Evolutionary conservation across 1,140 invertebrate species (phyloP).

Genomic region (Bombus confusus): DNA sequence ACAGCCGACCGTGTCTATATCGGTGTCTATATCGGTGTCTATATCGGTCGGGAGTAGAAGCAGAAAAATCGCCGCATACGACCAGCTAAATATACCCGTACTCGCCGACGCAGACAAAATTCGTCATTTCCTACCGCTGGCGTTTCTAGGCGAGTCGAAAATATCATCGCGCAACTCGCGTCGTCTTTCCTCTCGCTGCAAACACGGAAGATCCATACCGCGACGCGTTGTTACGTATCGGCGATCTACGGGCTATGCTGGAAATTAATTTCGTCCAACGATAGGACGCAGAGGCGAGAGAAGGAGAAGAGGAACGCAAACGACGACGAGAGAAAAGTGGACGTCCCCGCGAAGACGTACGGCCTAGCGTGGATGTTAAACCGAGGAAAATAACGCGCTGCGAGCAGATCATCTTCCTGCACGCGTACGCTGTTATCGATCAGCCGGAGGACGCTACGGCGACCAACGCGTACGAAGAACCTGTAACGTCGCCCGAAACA

Average conservation of each 20-base stretch:
- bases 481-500: too few species aligned
- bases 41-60: neutral
- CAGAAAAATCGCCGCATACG: conserved; percentile 7
- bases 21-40: neutral
- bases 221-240: neutral
- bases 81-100: conserved; percentile 24
- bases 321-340: neutral
- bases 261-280: conserved; percentile 18
- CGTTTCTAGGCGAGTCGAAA: neutral
- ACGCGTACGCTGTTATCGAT: conserved; percentile 65
- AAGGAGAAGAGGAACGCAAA: neutral
- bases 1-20: neutral
- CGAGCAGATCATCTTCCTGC: neutral
- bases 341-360: conserved; percentile 31
- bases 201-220: neutral
- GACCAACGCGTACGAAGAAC: conserved; percentile 20
- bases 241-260: neutral
- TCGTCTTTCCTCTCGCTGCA: neutral
- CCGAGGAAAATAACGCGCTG: conserved; percentile 30
- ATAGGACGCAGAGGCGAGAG: neutral
- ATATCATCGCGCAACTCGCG: neutral
- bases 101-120: neutral
- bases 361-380: conserved; percentile 20
- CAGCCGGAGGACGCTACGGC: conserved; percentile 23
- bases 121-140: neutral